Percentiles rank a stretch among this genome's conserved stretches.
phyloP scores from a whole-genome alignment of 2,797 vertebrate genomes.

The Meriones psammophilus region DNA sequence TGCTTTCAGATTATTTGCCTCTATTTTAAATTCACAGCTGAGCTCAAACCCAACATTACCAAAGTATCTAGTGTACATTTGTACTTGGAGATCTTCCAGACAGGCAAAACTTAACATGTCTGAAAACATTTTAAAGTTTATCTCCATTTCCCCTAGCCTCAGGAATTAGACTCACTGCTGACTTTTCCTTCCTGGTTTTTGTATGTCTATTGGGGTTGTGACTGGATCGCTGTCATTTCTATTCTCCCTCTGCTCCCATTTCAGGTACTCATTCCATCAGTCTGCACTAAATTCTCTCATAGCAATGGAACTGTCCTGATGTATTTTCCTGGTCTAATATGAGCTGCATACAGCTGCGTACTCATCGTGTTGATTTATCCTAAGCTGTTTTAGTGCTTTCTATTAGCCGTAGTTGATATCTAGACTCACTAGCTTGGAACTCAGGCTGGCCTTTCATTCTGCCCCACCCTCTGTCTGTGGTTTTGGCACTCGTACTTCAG shows the following conservation, averaged over 20 bases:
- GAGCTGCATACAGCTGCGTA: background rate
- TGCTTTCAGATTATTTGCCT: conserved; percentile 41
- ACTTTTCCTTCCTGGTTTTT: background rate
- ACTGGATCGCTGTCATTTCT: background rate
- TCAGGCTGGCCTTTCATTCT: background rate
- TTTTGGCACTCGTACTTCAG: background rate
- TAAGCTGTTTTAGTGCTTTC: conserved; percentile 13
- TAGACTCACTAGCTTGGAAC: conserved; percentile 5
- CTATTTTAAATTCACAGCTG: conserved; percentile 5
- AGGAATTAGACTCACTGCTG: background rate
- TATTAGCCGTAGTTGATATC: background rate
- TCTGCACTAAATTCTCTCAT: background rate
- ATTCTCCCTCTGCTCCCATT: background rate
- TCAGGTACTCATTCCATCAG: background rate
- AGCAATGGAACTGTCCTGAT: background rate
- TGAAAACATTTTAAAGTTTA: conserved; percentile 22
- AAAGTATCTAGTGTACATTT: conserved; percentile 19
- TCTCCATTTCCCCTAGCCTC: background rate
- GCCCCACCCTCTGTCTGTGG: conserved; percentile 12
- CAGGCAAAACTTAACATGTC: background rate
- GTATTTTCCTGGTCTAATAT: background rate
- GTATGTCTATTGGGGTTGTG: too few species aligned
- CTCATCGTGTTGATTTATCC: conserved; percentile 11
- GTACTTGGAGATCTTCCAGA: background rate
- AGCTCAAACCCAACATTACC: background rate